phyloP scores from a whole-genome alignment of 2,888 invertebrate species.

The Synanthedon formicaeformis region DNA sequence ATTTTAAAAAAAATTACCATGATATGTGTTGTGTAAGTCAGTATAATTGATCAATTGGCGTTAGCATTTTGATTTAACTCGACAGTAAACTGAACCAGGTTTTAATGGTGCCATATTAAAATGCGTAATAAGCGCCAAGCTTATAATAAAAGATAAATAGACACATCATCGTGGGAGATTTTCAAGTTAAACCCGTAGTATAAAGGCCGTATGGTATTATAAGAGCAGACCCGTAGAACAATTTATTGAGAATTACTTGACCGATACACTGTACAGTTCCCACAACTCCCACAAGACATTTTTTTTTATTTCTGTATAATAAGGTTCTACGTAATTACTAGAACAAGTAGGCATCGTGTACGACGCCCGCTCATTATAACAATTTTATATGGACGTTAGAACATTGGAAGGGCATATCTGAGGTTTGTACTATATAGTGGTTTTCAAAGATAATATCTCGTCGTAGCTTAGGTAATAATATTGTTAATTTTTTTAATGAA shows the following conservation, averaged over 20 bases:
- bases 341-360: not conserved
- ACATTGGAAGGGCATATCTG: not conserved
- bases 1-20: too few species aligned
- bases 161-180: not conserved
- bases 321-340: not conserved
- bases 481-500: too few species aligned
- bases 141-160: too few species aligned
- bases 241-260: not conserved
- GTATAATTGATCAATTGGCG: too few species aligned
- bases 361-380: not conserved
- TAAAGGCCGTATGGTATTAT: not conserved
- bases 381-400: not conserved
- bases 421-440: not conserved
- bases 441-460: too few species aligned
- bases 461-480: too few species aligned
- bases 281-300: not conserved
- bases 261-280: not conserved
- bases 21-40: too few species aligned
- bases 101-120: too few species aligned
- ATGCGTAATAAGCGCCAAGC: too few species aligned
- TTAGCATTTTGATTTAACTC: too few species aligned
- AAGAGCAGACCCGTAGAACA: not conserved
- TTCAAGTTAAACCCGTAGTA: not conserved
- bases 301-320: not conserved
- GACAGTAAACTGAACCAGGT: too few species aligned